Evolutionary conservation across 2,888 invertebrate genomes (phyloP).

Genomic region (Bibio marci): DNA sequence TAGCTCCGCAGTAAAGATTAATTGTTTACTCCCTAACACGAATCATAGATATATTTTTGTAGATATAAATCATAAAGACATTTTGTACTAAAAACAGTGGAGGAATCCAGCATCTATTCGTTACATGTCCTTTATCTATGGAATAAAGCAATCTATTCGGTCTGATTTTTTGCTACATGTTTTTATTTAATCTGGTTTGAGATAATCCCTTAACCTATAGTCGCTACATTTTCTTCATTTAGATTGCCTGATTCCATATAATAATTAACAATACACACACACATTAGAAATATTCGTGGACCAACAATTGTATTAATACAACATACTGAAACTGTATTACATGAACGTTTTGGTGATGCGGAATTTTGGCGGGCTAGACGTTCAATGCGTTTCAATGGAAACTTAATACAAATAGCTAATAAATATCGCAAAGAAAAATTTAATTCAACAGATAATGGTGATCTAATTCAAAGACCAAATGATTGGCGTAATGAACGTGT

Average conservation of each 20-base stretch:
- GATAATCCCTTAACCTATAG: too few species aligned
- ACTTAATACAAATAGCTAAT: constrained; percentile 47
- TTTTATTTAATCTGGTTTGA: too few species aligned
- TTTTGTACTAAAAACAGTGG: too few species aligned
- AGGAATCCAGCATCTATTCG: not conserved
- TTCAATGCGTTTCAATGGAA: constrained; percentile 75
- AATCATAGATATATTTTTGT: too few species aligned
- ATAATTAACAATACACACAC: too few species aligned
- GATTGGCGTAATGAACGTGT: constrained; percentile 46
- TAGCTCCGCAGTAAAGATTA: not conserved
- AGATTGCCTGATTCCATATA: too few species aligned
- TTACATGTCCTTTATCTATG: not conserved
- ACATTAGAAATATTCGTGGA: not conserved
- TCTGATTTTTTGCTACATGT: too few species aligned
- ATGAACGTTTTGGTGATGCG: constrained; percentile 68
- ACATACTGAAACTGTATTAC: constrained; percentile 73
- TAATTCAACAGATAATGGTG: constrained; percentile 41
- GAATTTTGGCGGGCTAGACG: constrained; percentile 74
- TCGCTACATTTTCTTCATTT: not conserved
- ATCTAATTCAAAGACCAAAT: constrained; percentile 37
- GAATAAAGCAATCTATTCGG: not conserved
- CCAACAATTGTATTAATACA: constrained; percentile 17
- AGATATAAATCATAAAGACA: too few species aligned
- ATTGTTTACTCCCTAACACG: too few species aligned
- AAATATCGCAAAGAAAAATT: constrained; percentile 43